A percentile compares a stretch with the other conserved stretches of the same genome.
Evolutionary conservation across 2,888 invertebrate genomes (phyloP).

Genomic region (Cephus rjabovi): DNA sequence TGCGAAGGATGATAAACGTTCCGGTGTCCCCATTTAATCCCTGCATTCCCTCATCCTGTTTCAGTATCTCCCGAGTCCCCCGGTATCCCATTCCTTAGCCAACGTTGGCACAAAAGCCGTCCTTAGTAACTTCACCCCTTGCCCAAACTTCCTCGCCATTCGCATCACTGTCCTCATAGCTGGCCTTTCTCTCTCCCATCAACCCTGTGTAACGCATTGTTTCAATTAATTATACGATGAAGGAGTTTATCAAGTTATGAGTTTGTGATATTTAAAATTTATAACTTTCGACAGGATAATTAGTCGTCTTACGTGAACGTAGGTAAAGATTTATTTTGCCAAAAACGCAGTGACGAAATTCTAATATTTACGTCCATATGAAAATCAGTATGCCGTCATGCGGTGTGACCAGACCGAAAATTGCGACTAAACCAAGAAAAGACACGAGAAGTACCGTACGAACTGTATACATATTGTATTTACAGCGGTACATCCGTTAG

Average conservation of each 20-base stretch:
- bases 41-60: constrained; percentile 33
- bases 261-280: constrained; percentile 42
- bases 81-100: constrained; percentile 9
- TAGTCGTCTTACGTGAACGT: constrained; percentile 13
- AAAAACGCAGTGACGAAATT: neutral
- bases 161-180: neutral
- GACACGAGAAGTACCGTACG: neutral
- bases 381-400: neutral
- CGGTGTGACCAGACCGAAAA: neutral
- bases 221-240: constrained; percentile 45
- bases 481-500: neutral
- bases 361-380: neutral
- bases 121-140: constrained; percentile 53
- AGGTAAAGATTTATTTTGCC: neutral
- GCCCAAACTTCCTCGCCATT: constrained; percentile 25
- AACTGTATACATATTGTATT: neutral
- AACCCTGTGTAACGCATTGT: constrained; percentile 39
- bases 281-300: constrained; percentile 32
- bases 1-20: constrained; percentile 44
- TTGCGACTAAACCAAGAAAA: neutral
- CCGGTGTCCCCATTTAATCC: constrained; percentile 43
- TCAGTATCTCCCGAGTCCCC: constrained; percentile 14
- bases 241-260: constrained; percentile 33
- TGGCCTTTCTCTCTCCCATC: constrained; percentile 14
- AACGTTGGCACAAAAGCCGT: constrained; percentile 47